A percentile compares a stretch with the other conserved stretches of the same genome.
phyloP scores from a whole-genome alignment of 2,113 vertebrate genomes.

The Dinomys branickii region DNA sequence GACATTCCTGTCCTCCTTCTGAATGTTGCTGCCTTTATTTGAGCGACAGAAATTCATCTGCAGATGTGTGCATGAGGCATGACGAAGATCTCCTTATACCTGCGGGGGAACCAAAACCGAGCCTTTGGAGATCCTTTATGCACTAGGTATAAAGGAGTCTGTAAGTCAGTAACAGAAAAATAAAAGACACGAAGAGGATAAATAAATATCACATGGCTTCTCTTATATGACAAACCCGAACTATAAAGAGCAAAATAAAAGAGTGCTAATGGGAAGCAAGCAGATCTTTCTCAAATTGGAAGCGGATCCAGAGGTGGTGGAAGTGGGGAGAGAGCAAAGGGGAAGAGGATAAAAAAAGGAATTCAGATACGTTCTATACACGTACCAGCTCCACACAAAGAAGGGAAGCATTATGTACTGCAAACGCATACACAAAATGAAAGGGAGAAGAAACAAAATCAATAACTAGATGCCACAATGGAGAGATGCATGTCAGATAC shows the following conservation, averaged over 20 bases:
- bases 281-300: not conserved
- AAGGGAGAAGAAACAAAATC: not conserved
- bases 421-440: not conserved
- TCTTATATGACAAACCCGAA: not conserved
- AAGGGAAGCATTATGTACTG: not conserved
- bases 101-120: not conserved
- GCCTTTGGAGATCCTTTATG: not conserved
- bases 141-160: not conserved
- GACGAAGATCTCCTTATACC: not conserved
- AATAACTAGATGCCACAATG: not conserved
- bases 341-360: not conserved
- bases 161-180: slow-evolving; percentile 1
- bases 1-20: slow-evolving; percentile 54
- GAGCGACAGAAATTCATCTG: slow-evolving; percentile 61
- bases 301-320: not conserved
- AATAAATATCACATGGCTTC: not conserved
- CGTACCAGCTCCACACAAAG: not conserved
- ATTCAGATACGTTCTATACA: not conserved
- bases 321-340: not conserved
- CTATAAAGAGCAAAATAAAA: not conserved
- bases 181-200: not conserved
- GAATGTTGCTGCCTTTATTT: slow-evolving; percentile 58
- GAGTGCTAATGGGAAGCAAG: not conserved
- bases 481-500: not conserved
- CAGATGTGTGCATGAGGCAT: slow-evolving; percentile 2